These are phyloP conservation scores for Odiellus spinosus DNA, from an alignment of 2,888 invertebrate genomes.

Conservation along the genomic window DNA sequence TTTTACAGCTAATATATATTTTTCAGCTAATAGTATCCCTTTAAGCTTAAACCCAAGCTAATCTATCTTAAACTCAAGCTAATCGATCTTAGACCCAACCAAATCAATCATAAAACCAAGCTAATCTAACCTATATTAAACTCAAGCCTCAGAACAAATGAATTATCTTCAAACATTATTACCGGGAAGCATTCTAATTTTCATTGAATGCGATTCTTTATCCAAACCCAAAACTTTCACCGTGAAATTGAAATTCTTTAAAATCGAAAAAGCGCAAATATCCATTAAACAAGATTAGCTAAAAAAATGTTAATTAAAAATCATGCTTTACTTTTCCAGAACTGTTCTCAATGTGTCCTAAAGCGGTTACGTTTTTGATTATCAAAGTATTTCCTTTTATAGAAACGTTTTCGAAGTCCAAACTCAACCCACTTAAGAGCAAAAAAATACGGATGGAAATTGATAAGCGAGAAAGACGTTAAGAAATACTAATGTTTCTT, in stretches of 20 bases:
- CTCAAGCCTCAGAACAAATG: background rate
- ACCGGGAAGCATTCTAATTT: slow-evolving; percentile 29
- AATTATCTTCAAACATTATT: too few relatives aligned
- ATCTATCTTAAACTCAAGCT: too few relatives aligned
- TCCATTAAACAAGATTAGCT: slow-evolving; percentile 2
- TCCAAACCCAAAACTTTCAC: slow-evolving; percentile 25
- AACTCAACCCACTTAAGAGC: slow-evolving; percentile 25
- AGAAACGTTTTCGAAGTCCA: slow-evolving; percentile 22
- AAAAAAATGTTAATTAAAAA: background rate
- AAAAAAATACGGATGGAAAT: background rate
- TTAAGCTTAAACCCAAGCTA: too few relatives aligned
- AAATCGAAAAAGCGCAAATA: slow-evolving; percentile 1
- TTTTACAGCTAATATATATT: too few relatives aligned
- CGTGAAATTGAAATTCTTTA: slow-evolving; percentile 26
- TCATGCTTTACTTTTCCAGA: slow-evolving; percentile 25
- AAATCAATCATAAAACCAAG: too few relatives aligned
- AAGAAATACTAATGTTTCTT: too few relatives aligned
- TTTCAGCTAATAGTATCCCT: too few relatives aligned
- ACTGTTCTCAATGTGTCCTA: slow-evolving; percentile 23
- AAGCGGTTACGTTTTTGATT: slow-evolving; percentile 26
- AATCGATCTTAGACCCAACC: too few relatives aligned
- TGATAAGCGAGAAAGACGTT: too few relatives aligned
- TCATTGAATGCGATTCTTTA: slow-evolving; percentile 25
- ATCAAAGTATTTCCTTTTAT: slow-evolving; percentile 24
- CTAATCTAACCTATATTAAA: too few relatives aligned